Evolutionary conservation across 2,113 vertebrate species (phyloP).

Genomic region (Xiphophorus couchianus): DNA sequence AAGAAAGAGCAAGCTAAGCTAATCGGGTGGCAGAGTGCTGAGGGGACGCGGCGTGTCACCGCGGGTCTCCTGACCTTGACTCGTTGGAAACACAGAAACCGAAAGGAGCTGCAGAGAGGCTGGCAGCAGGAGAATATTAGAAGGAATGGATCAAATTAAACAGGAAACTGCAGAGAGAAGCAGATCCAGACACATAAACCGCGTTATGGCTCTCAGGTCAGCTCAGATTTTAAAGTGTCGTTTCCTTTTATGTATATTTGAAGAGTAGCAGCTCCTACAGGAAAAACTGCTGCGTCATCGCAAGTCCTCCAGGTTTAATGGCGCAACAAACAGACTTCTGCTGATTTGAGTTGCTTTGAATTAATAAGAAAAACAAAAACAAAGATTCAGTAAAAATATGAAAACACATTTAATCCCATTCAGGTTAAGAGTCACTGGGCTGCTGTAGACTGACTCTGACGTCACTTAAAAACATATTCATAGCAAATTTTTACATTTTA

Average conservation of each 20-base stretch:
- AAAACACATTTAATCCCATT: not conserved
- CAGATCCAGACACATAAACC: conserved; percentile 29
- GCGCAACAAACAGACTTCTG: conserved; percentile 12
- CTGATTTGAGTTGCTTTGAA: conserved; percentile 16
- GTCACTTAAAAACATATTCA: no score
- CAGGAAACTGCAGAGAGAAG: conserved; percentile 33
- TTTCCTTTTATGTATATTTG: conserved; percentile 24
- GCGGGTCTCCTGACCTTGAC: conserved; percentile 65
- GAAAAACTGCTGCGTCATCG: conserved; percentile 39
- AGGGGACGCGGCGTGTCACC: conserved; percentile 52
- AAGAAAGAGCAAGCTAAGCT: conserved; percentile 64
- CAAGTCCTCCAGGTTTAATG: conserved; percentile 6
- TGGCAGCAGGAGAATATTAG: conserved; percentile 34
- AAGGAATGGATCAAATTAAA: conserved; percentile 47
- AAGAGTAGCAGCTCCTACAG: conserved; percentile 1
- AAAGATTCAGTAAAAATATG: no score
- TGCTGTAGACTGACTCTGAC: no score
- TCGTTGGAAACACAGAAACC: conserved; percentile 20
- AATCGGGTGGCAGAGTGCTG: conserved; percentile 54
- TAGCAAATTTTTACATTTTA: no score
- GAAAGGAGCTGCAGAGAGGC: conserved; percentile 22
- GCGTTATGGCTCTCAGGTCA: conserved; percentile 12
- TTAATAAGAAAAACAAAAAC: not conserved
- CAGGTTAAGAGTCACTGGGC: no score
- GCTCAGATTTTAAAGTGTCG: conserved; percentile 11